A percentile compares a stretch with the other conserved stretches of the same genome.
phyloP scores from a whole-genome alignment of 2,113 vertebrate genomes.

The Delphinapterus leucas region DNA sequence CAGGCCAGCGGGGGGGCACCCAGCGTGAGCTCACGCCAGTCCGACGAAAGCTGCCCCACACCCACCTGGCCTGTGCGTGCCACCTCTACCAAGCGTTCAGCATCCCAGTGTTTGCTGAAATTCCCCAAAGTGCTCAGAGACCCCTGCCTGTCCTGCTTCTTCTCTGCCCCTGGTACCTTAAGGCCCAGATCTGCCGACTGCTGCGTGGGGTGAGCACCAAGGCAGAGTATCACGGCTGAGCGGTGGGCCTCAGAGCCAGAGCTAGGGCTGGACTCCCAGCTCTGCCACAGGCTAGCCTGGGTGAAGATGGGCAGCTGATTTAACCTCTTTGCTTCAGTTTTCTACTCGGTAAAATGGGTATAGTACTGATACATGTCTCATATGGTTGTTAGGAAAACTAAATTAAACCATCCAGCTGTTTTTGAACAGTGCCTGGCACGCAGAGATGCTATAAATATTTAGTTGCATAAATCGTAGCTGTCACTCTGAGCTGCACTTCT shows the following conservation, averaged over 20 bases:
- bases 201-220: fast-evolving
- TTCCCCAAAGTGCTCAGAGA: not conserved
- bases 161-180: fast-evolving
- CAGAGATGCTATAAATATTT: not conserved
- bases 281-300: fast-evolving
- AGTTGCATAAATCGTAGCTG: not conserved
- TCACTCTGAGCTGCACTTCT: not conserved
- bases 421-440: not conserved
- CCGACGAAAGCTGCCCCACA: not conserved
- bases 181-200: not conserved
- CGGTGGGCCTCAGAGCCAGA: no score
- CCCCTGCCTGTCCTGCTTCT: not conserved
- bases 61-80: no score
- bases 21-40: not conserved
- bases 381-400: not conserved
- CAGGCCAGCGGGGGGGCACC: not conserved
- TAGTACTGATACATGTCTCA: not conserved
- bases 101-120: not conserved
- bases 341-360: not conserved
- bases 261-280: not conserved
- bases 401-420: not conserved
- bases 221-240: not conserved
- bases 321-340: not conserved
- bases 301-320: not conserved
- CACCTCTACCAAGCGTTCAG: fast-evolving